Evolutionary conservation across 2,888 invertebrate species (phyloP).

Genomic region (Dilophus febrilis): DNA sequence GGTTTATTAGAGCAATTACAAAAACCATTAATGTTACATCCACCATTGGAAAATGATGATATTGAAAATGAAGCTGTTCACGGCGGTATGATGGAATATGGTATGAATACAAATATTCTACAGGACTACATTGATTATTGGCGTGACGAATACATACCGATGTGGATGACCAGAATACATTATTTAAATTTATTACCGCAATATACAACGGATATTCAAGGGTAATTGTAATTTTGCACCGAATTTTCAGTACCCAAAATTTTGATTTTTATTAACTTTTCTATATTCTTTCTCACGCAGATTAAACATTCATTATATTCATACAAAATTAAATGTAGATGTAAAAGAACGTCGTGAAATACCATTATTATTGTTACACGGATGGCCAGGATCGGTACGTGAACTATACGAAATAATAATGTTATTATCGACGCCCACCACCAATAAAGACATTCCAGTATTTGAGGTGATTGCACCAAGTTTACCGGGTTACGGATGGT

Average conservation of each 20-base stretch:
- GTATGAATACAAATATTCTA: slow-evolving; percentile 56
- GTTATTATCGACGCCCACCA: slow-evolving; percentile 32
- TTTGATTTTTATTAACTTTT: not conserved
- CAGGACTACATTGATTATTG: slow-evolving; percentile 56
- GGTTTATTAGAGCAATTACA: too few relatives aligned
- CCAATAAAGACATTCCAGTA: slow-evolving; percentile 33
- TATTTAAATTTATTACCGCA: slow-evolving; percentile 59
- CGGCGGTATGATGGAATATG: slow-evolving; percentile 58
- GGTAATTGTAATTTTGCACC: slow-evolving; percentile 26
- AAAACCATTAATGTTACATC: slow-evolving; percentile 29
- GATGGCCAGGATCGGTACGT: slow-evolving; percentile 72
- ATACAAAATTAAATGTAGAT: slow-evolving; percentile 37
- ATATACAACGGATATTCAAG: slow-evolving; percentile 56
- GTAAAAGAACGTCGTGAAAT: slow-evolving; percentile 16
- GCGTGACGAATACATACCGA: slow-evolving; percentile 51
- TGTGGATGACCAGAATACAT: slow-evolving; percentile 46
- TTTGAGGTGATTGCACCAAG: slow-evolving; percentile 54
- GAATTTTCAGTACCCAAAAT: not conserved
- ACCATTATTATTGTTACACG: slow-evolving; percentile 59
- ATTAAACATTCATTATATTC: slow-evolving; percentile 54
- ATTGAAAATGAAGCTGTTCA: too few relatives aligned
- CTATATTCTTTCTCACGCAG: too few relatives aligned
- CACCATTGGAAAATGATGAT: slow-evolving; percentile 45
- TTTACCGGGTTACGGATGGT: slow-evolving; percentile 47
- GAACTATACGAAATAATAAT: slow-evolving; percentile 67